These are phyloP conservation scores for Antennarius striatus DNA, from an alignment of 2,113 vertebrate species.

Conservation along the genomic window DNA sequence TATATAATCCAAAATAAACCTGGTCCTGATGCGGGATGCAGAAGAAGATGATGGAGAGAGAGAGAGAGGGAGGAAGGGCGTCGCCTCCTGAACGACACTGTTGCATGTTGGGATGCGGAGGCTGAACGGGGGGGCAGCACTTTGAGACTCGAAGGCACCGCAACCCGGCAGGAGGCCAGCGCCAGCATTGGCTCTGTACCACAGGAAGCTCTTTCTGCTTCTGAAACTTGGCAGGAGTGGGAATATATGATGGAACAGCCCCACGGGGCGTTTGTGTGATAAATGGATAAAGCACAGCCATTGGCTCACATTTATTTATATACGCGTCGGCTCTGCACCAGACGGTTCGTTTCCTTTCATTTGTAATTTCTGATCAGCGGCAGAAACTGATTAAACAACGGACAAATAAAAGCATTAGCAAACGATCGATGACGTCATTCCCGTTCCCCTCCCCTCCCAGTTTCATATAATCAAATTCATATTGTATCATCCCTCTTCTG, in stretches of 20 bases:
- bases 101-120: slow-evolving; percentile 47
- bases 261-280: slow-evolving; percentile 56
- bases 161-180: slow-evolving; percentile 57
- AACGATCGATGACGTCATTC: slow-evolving; percentile 14
- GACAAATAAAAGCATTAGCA: slow-evolving; percentile 43
- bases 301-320: slow-evolving; percentile 33
- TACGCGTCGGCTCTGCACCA: slow-evolving; percentile 36
- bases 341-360: slow-evolving; percentile 34
- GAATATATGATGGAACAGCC: slow-evolving; percentile 56
- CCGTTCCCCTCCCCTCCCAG: slow-evolving; percentile 17
- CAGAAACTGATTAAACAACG: slow-evolving; percentile 8
- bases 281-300: slow-evolving; percentile 58
- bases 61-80: slow-evolving; percentile 20
- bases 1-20: background rate
- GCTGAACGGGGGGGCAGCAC: slow-evolving; percentile 33
- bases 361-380: slow-evolving; percentile 22
- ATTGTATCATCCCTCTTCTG: background rate
- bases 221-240: slow-evolving; percentile 60
- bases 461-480: background rate
- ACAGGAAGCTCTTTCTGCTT: slow-evolving; percentile 55
- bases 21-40: slow-evolving; percentile 5
- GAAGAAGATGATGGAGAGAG: background rate
- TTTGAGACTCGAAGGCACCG: slow-evolving; percentile 35
- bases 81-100: slow-evolving; percentile 46
- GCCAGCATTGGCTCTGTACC: slow-evolving; percentile 48